These are phyloP conservation scores for Eremophila alpestris DNA, from an alignment of 2,797 vertebrate genomes.

Conservation along the genomic window DNA sequence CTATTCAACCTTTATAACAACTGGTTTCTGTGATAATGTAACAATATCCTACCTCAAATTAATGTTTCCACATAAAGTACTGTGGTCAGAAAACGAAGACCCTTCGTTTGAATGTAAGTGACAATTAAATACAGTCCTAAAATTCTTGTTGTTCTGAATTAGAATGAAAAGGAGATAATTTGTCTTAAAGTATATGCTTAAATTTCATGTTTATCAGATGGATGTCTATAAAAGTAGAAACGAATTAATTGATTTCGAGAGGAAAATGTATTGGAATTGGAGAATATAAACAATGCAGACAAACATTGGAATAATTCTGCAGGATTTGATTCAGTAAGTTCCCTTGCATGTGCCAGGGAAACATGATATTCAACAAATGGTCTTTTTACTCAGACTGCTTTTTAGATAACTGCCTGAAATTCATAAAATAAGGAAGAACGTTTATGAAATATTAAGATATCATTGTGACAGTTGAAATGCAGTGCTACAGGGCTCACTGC, in stretches of 20 bases:
- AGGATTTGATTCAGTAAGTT: not conserved
- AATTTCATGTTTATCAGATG: not conserved
- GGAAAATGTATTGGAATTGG: not conserved
- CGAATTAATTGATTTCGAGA: not conserved
- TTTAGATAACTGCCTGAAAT: not conserved
- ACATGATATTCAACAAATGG: not conserved
- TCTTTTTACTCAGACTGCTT: not conserved
- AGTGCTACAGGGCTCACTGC: not conserved
- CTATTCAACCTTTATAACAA: not conserved
- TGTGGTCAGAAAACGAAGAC: not conserved
- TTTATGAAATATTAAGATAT: slow-evolving; percentile 27
- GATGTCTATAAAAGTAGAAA: not conserved
- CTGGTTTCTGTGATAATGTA: not conserved
- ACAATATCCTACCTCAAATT: not conserved
- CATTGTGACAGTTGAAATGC: not conserved
- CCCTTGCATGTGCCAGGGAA: not conserved
- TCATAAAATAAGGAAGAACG: not conserved
- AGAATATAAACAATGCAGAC: not conserved
- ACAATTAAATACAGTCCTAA: not conserved
- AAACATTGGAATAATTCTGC: not conserved
- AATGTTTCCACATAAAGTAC: not conserved
- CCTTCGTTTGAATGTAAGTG: not conserved
- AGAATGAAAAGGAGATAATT: not conserved
- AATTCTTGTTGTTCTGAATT: not conserved
- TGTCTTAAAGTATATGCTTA: not conserved